These are phyloP conservation scores for Bos taurus DNA, from an alignment of 2,113 vertebrate species.

Conservation along the genomic window DNA sequence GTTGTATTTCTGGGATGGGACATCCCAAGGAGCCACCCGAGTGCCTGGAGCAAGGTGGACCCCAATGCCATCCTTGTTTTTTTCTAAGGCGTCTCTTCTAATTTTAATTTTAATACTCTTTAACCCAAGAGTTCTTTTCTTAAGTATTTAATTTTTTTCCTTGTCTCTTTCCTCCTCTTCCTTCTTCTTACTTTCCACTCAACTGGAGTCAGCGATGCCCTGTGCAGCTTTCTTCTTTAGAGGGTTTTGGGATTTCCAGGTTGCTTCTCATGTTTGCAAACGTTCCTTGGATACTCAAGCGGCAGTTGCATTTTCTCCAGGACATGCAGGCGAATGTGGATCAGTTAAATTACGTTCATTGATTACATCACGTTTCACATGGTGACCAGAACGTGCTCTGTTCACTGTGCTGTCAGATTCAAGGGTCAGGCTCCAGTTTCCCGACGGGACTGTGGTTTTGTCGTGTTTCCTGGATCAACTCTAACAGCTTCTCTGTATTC, in stretches of 20 bases:
- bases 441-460: accelerated
- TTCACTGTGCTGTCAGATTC: not conserved
- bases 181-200: not conserved
- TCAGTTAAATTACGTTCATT: accelerated
- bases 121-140: not conserved
- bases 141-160: not conserved
- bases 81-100: not conserved
- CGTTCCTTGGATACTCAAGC: not conserved
- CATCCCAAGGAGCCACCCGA: accelerated
- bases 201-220: not conserved
- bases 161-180: not conserved
- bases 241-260: not conserved
- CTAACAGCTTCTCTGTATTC: accelerated
- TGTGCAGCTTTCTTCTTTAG: not conserved
- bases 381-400: not conserved
- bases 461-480: not conserved
- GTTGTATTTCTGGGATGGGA: not conserved
- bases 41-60: not conserved
- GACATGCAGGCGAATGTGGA: accelerated
- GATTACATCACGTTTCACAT: accelerated
- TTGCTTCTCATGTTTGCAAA: accelerated
- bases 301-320: not conserved
- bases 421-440: accelerated
- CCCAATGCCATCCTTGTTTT: not conserved
- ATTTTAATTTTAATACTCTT: not conserved